Percentiles rank a stretch among this genome's conserved stretches.
phyloP scores from a whole-genome alignment of 2,113 vertebrate species.

The Periophthalmus modestus region DNA sequence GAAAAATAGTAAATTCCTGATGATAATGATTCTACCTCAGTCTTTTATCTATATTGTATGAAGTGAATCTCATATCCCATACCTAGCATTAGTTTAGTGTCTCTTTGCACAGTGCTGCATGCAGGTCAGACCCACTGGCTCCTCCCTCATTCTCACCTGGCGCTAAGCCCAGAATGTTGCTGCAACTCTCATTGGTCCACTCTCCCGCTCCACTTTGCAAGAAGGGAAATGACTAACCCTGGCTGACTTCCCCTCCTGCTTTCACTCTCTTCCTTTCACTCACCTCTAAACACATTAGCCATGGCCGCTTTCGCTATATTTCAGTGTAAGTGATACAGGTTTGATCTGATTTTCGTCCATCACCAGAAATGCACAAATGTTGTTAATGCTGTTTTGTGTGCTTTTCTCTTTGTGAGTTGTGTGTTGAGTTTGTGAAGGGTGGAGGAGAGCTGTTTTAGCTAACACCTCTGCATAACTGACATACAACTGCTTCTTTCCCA shows the following conservation, averaged over 20 bases:
- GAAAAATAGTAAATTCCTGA: background rate
- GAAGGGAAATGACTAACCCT: slow-evolving; percentile 79
- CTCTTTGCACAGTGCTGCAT: slow-evolving; percentile 45
- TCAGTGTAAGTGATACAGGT: slow-evolving; percentile 65
- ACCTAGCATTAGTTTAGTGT: slow-evolving; percentile 30
- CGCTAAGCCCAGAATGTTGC: slow-evolving; percentile 78
- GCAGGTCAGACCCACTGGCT: slow-evolving; percentile 70
- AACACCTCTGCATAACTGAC: slow-evolving; percentile 68
- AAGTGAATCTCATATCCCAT: slow-evolving; percentile 23
- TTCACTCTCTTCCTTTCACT: slow-evolving; percentile 63
- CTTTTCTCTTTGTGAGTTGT: slow-evolving; percentile 38
- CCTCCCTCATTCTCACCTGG: slow-evolving; percentile 75
- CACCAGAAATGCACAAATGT: slow-evolving; percentile 53
- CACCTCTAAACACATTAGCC: slow-evolving; percentile 65
- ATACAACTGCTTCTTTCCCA: slow-evolving; percentile 59
- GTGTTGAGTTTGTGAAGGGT: slow-evolving; percentile 54
- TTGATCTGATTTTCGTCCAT: slow-evolving; percentile 57
- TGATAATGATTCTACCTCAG: background rate
- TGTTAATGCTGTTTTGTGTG: slow-evolving; percentile 70
- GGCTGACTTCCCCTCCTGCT: slow-evolving; percentile 63
- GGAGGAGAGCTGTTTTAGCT: slow-evolving; percentile 72
- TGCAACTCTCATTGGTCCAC: slow-evolving; percentile 75
- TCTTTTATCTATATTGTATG: slow-evolving; percentile 16
- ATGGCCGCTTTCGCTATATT: slow-evolving; percentile 51
- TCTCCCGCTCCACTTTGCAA: slow-evolving; percentile 66